phyloP scores from a whole-genome alignment of 2,113 vertebrate species.

The Nibea albiflora region DNA sequence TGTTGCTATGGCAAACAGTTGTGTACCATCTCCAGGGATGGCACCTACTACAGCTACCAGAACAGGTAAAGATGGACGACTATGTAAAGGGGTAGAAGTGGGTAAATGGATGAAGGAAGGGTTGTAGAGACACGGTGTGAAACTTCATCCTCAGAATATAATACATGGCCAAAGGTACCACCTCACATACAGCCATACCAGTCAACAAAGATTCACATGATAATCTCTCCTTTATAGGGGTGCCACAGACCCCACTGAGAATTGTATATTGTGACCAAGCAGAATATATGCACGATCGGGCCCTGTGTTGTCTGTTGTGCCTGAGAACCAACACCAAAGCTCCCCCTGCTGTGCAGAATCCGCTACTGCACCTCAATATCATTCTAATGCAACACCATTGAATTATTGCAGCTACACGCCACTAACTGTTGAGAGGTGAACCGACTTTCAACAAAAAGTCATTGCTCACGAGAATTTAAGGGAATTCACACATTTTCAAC shows the following conservation, averaged over 20 bases:
- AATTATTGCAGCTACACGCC: constrained; percentile 4
- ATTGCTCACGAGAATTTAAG: neutral
- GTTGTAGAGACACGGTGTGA: neutral
- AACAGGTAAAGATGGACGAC: constrained; percentile 88
- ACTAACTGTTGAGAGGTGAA: constrained; percentile 12
- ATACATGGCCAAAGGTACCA: neutral
- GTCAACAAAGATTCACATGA: neutral
- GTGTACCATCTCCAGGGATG: constrained; percentile 97
- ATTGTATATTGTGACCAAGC: constrained; percentile 22
- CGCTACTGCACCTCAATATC: constrained; percentile 44
- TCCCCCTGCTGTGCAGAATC: constrained; percentile 76
- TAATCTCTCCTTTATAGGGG: neutral
- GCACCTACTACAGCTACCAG: constrained; percentile 99
- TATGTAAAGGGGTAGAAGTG: neutral
- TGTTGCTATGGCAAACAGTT: constrained; percentile 99
- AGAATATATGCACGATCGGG: constrained; percentile 9
- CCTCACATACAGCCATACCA: neutral
- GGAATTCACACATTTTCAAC: too few species aligned
- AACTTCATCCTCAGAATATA: neutral
- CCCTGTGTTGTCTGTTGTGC: constrained; percentile 11
- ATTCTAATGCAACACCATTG: constrained; percentile 22
- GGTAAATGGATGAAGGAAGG: neutral
- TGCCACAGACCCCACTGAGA: constrained; percentile 5
- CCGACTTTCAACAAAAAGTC: neutral
- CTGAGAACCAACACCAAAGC: constrained; percentile 52